Evolutionary conservation across 2,888 invertebrate species (phyloP).

Genomic region (Operophtera brumata): DNA sequence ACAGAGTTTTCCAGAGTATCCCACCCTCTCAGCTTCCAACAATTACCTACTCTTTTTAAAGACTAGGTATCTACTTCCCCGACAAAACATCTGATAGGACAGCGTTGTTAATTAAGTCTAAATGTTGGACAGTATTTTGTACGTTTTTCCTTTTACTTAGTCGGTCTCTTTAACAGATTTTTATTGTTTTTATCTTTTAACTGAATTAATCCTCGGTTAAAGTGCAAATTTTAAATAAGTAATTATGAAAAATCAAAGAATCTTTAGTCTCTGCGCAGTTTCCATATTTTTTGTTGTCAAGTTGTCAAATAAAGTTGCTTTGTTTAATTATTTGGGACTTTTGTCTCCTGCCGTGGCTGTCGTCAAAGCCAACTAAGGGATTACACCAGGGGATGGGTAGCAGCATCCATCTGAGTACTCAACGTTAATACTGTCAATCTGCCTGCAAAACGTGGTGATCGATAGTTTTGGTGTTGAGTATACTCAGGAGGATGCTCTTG

Average conservation of each 20-base stretch:
- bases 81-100: constrained; percentile 34
- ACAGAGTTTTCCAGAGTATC: neutral
- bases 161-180: constrained; percentile 18
- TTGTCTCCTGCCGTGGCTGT: too few species aligned
- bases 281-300: too few species aligned
- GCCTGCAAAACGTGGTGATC: too few species aligned
- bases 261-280: neutral
- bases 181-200: constrained; percentile 17
- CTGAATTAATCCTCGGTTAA: constrained; percentile 3
- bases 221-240: neutral
- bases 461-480: too few species aligned
- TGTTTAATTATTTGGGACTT: too few species aligned
- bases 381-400: too few species aligned
- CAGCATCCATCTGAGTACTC: too few species aligned
- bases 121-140: constrained; percentile 32
- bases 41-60: constrained; percentile 48
- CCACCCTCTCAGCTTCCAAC: constrained; percentile 16
- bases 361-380: too few species aligned
- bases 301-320: too few species aligned
- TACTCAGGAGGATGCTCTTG: too few species aligned
- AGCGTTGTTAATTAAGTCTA: constrained; percentile 34
- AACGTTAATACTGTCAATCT: too few species aligned
- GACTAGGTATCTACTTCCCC: constrained; percentile 35
- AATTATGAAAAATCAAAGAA: neutral
- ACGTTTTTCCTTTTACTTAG: constrained; percentile 26